Conservation (phyloP, 2,113 vertebrate genomes). For the Nothocercus julius region DNA sequence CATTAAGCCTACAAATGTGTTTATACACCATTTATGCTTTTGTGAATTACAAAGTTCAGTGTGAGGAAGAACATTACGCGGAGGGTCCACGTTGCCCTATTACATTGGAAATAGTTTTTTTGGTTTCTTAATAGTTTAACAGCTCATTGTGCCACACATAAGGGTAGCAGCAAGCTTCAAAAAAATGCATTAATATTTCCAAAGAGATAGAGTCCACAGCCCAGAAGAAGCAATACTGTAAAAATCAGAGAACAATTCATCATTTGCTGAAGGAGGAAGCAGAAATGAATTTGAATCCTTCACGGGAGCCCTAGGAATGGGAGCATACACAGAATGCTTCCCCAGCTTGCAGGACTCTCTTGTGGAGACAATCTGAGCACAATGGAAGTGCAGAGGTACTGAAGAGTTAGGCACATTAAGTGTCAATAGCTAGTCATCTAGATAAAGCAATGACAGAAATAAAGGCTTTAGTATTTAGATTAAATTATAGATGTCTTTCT, state of each 20-base stretch:
- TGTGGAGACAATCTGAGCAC: not conserved
- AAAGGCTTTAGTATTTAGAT: not conserved
- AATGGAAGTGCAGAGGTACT: not conserved
- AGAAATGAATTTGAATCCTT: not conserved
- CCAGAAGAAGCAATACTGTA: not conserved
- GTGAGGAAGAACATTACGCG: not conserved
- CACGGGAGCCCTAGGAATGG: too few relatives aligned
- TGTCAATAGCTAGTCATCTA: not conserved
- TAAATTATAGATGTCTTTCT: not conserved
- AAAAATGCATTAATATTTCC: constrained; percentile 16
- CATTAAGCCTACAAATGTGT: not conserved
- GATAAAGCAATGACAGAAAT: not conserved
- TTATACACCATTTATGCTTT: not conserved
- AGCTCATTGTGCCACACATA: not conserved
- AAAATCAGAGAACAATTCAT: not conserved
- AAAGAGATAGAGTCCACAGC: not conserved
- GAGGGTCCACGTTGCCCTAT: not conserved
- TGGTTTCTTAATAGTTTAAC: constrained; percentile 2
- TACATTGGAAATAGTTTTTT: not conserved
- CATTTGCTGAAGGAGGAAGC: too few relatives aligned
- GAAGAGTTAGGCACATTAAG: not conserved
- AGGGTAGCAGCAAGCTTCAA: not conserved
- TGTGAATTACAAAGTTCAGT: not conserved
- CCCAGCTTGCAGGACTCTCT: not conserved
- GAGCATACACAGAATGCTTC: not conserved